Percentiles rank a stretch among this genome's conserved stretches.
Evolutionary conservation across 2,113 vertebrate species (phyloP).

Genomic region (Eulemur rufifrons): DNA sequence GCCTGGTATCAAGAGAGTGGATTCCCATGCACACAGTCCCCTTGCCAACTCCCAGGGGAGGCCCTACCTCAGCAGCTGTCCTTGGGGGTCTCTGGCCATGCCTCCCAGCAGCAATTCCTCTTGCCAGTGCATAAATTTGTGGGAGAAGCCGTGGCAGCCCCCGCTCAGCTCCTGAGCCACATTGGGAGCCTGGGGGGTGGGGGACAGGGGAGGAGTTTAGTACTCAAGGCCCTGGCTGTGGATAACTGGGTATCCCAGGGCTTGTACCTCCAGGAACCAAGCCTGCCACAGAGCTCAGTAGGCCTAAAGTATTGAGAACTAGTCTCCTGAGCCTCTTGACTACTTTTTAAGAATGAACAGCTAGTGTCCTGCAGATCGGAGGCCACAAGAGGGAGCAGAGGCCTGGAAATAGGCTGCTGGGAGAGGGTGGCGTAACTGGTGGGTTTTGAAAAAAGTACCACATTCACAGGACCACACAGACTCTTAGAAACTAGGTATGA

Average conservation of each 20-base stretch:
- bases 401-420: background rate
- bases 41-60: background rate
- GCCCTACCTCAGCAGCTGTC: constrained; percentile 92
- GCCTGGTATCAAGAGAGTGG: background rate
- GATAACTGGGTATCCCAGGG: background rate
- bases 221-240: background rate
- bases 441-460: background rate
- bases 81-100: constrained; percentile 89
- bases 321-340: background rate
- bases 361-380: background rate
- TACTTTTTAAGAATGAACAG: background rate
- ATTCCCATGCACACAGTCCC: background rate
- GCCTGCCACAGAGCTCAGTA: background rate
- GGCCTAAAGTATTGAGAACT: background rate
- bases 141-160: constrained; percentile 98
- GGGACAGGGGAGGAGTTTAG: background rate
- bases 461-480: background rate
- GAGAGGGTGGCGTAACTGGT: background rate
- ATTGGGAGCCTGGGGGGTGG: constrained; percentile 86
- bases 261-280: background rate
- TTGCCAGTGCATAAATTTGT: constrained; percentile 99
- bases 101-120: constrained; percentile 97
- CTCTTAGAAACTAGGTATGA: background rate
- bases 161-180: constrained; percentile 90
- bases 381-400: background rate